phyloP scores from a whole-genome alignment of 2,113 vertebrate species.

The Megaceryle torquata region DNA sequence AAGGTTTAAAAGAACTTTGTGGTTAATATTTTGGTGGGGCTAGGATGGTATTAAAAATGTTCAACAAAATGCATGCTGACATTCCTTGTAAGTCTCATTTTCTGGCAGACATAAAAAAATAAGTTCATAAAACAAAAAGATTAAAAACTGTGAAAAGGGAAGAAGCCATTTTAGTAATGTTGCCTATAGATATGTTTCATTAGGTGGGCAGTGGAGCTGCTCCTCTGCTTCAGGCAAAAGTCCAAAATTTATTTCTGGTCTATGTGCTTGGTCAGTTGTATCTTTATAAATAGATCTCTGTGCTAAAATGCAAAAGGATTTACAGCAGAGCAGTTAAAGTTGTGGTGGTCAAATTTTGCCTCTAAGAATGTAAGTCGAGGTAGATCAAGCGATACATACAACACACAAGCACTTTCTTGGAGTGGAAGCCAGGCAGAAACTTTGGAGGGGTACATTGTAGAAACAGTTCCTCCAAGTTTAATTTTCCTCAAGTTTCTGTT shows the following conservation, averaged over 20 bases:
- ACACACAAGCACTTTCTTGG: neutral
- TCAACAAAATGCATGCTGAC: neutral
- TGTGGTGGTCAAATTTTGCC: neutral
- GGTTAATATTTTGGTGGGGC: neutral
- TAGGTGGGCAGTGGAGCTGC: neutral
- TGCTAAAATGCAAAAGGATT: neutral
- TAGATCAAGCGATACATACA: neutral
- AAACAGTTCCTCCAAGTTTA: neutral
- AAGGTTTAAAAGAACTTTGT: neutral
- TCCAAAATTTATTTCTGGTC: neutral
- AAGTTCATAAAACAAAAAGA: neutral
- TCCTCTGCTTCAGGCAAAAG: neutral
- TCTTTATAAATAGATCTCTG: neutral
- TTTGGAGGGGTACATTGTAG: neutral
- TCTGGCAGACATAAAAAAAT: neutral
- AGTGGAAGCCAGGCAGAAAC: neutral
- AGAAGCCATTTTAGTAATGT: neutral
- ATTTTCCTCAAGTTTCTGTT: neutral
- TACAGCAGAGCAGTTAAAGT: neutral
- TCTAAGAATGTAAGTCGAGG: neutral
- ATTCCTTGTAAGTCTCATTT: neutral
- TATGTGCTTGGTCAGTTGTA: neutral
- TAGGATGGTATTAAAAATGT: neutral
- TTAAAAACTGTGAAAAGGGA: neutral
- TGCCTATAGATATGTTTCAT: neutral